These are phyloP conservation scores for Miichthys miiuy DNA, from an alignment of 2,797 vertebrate genomes.

Conservation along the genomic window DNA sequence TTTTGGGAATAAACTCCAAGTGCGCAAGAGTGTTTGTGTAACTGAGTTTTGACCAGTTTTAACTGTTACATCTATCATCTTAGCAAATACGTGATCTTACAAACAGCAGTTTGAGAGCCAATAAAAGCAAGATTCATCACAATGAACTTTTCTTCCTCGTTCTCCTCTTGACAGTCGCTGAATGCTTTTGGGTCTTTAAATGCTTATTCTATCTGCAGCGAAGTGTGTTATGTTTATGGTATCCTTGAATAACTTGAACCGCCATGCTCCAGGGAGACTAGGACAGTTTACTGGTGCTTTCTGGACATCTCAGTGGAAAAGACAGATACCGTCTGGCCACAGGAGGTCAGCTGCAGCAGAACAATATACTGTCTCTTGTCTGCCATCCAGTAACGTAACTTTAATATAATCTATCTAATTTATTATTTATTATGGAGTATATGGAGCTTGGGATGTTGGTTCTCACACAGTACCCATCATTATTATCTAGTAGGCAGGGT, in stretches of 20 bases:
- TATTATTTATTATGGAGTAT: not conserved
- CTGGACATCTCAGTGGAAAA: constrained; percentile 74
- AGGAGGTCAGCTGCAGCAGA: constrained; percentile 23
- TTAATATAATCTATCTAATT: not conserved
- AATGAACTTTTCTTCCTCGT: constrained; percentile 22
- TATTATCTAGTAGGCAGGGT: no score
- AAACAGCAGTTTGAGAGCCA: constrained; percentile 23
- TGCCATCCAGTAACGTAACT: not conserved
- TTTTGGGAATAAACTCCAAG: constrained; percentile 17
- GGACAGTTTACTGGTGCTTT: constrained; percentile 36
- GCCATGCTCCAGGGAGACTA: constrained; percentile 44
- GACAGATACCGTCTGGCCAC: constrained; percentile 40
- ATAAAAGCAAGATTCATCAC: constrained; percentile 35
- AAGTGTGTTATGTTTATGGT: constrained; percentile 80
- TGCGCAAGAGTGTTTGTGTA: constrained; percentile 34
- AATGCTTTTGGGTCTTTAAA: constrained; percentile 44
- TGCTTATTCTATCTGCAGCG: constrained; percentile 78
- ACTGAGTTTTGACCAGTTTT: constrained; percentile 15
- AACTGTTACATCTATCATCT: constrained; percentile 11
- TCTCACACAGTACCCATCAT: not conserved
- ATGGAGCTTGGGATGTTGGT: not conserved
- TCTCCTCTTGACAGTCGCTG: constrained; percentile 34
- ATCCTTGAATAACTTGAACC: constrained; percentile 64
- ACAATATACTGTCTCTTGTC: not conserved
- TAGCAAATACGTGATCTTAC: not conserved